Percentiles rank a stretch among this genome's conserved stretches.
Evolutionary conservation across 64 coral and sea anemone genomes (phyloP).

Genomic region (Trachythela sp.): DNA sequence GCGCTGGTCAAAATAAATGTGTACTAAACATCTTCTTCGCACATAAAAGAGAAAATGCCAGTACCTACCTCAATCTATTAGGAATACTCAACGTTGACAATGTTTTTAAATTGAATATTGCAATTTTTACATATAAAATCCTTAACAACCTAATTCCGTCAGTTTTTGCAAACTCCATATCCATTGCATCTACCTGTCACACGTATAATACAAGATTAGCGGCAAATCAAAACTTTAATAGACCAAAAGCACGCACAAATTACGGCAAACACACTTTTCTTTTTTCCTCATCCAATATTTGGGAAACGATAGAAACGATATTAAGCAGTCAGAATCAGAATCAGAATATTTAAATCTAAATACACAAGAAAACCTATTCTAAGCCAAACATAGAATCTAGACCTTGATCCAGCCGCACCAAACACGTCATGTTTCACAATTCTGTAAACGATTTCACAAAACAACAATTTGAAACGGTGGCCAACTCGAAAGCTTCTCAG

Average conservation of each 20-base stretch:
- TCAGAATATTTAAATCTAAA: too few relatives aligned
- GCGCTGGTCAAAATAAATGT: conserved; percentile 42
- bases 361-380: too few relatives aligned
- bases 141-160: neutral
- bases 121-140: neutral
- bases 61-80: neutral
- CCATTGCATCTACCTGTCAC: neutral
- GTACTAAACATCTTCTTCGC: conserved; percentile 18
- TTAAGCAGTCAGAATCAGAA: too few relatives aligned
- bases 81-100: conserved; percentile 29
- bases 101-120: conserved; percentile 23
- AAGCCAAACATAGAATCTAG: too few relatives aligned
- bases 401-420: too few relatives aligned
- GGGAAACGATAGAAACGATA: neutral
- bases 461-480: too few relatives aligned
- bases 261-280: conserved; percentile 29
- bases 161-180: neutral
- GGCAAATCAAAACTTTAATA: conserved; percentile 19
- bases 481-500: too few relatives aligned
- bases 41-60: neutral
- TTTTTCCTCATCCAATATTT: conserved; percentile 10
- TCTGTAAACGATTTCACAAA: too few relatives aligned
- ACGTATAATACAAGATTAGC: conserved; percentile 14
- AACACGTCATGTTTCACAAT: too few relatives aligned
- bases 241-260: conserved; percentile 6